These are phyloP conservation scores for Labeo rohita DNA, from an alignment of 2,113 vertebrate species.

Conservation along the genomic window DNA sequence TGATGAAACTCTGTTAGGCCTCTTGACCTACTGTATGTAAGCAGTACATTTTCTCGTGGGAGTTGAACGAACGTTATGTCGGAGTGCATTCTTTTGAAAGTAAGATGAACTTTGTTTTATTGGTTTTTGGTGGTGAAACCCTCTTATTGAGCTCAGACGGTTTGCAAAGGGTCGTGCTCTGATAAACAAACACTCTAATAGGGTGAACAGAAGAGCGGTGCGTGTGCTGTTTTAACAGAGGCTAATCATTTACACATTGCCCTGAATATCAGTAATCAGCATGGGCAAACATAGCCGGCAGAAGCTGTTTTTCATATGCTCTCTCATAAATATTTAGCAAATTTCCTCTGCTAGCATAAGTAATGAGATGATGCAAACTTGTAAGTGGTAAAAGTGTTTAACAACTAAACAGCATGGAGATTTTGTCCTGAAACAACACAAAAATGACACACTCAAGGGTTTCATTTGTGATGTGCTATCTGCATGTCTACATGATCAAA, in stretches of 20 bases:
- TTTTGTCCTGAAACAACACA: neutral
- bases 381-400: neutral
- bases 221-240: constrained; percentile 41
- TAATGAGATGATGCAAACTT: constrained; percentile 23
- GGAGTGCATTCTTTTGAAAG: neutral
- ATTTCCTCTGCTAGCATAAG: constrained; percentile 25
- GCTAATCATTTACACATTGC: constrained; percentile 36
- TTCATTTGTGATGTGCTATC: neutral
- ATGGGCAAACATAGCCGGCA: constrained; percentile 23
- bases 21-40: neutral
- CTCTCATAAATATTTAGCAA: constrained; percentile 33
- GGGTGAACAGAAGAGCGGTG: neutral
- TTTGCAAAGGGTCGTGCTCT: neutral
- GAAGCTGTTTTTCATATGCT: constrained; percentile 8
- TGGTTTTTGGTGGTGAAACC: neutral
- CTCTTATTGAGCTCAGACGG: neutral
- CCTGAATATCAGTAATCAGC: constrained; percentile 4
- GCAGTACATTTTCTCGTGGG: neutral
- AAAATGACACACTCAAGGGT: neutral
- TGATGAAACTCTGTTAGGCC: neutral
- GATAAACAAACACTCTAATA: constrained; percentile 33
- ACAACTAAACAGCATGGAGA: neutral
- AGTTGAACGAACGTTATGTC: neutral
- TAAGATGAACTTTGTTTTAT: constrained; percentile 6
- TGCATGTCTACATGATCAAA: neutral